These are phyloP conservation scores for Metopolophium dirhodum DNA, from an alignment of 1,140 invertebrate genomes.

Conservation along the genomic window DNA sequence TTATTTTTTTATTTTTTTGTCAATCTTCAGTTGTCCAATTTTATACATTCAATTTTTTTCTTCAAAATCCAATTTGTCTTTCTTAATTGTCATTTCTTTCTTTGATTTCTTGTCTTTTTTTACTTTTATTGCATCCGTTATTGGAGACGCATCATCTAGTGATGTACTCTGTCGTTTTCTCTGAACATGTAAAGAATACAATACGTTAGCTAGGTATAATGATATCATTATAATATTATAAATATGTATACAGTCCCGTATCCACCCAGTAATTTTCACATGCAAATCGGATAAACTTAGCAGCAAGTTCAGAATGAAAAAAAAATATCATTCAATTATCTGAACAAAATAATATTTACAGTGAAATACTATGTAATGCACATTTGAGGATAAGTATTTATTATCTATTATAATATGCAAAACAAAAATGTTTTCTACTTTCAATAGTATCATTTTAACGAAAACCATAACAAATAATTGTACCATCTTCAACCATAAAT, in stretches of 20 bases:
- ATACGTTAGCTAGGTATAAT: background rate
- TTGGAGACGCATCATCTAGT: background rate
- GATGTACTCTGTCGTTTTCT: constrained; percentile 34
- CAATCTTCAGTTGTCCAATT: background rate
- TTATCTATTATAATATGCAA: too few relatives aligned
- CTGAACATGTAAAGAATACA: background rate
- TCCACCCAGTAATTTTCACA: background rate
- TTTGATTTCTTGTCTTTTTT: constrained; percentile 32
- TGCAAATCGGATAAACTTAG: background rate
- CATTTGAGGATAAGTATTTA: too few relatives aligned
- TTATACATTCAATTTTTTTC: background rate
- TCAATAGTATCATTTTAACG: too few relatives aligned
- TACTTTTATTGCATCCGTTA: constrained; percentile 52
- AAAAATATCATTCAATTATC: too few relatives aligned
- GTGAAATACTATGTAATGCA: too few relatives aligned
- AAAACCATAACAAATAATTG: too few relatives aligned
- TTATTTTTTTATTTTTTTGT: background rate
- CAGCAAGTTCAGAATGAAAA: background rate
- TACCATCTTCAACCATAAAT: background rate
- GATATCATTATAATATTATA: background rate
- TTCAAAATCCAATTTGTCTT: background rate
- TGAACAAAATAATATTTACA: too few relatives aligned
- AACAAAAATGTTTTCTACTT: too few relatives aligned
- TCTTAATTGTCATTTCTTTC: background rate
- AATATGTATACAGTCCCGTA: background rate